phyloP scores from a whole-genome alignment of 2,797 vertebrate genomes.

The Varecia variegata region DNA sequence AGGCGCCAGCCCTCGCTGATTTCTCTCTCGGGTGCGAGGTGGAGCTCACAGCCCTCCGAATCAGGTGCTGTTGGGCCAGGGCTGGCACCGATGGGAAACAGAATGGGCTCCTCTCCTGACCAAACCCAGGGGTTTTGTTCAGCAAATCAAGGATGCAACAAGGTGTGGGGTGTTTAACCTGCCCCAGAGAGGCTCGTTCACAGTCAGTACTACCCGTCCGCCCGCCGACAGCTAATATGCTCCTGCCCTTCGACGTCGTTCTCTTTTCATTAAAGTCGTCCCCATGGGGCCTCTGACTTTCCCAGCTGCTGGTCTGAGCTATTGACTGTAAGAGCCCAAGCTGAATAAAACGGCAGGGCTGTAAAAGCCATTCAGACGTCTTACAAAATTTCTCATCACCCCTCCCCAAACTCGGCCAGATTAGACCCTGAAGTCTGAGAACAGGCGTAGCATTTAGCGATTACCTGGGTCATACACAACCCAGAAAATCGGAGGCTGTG shows the following conservation, averaged over 20 bases:
- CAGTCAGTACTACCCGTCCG: not conserved
- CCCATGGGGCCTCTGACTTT: not conserved
- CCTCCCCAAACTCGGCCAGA: not conserved
- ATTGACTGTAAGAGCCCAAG: fast-evolving
- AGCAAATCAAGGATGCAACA: not conserved
- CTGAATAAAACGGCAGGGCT: fast-evolving
- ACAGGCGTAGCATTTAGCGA: not conserved
- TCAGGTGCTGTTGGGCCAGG: fast-evolving
- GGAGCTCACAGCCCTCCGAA: not conserved
- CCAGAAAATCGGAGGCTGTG: not conserved
- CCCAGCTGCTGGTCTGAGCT: not conserved
- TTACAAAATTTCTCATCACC: not conserved
- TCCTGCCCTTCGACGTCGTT: not conserved
- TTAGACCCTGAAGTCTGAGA: not conserved
- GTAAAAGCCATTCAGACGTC: not conserved
- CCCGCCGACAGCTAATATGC: fast-evolving
- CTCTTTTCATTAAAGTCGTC: not conserved
- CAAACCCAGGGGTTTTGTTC: not conserved
- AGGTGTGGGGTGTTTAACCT: fast-evolving
- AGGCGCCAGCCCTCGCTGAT: not conserved
- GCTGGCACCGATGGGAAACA: not conserved
- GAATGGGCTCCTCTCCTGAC: not conserved
- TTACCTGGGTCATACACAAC: fast-evolving
- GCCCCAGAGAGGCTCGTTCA: not conserved
- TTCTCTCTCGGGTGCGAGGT: not conserved